Conservation (phyloP, 1,140 invertebrate species). For the Trissolcus basalis region DNA sequence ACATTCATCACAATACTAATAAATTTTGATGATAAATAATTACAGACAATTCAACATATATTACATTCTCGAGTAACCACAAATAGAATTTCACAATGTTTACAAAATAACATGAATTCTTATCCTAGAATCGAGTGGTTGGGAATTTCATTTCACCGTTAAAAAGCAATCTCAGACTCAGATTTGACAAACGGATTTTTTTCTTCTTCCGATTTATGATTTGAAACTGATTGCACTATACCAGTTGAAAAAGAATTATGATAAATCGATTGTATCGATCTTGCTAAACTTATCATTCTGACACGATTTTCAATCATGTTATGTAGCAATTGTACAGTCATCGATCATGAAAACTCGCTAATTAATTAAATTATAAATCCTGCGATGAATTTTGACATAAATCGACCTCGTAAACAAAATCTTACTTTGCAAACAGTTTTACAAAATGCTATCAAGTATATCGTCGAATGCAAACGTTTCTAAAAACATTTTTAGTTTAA, state of each 20-base stretch:
- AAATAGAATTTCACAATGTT: no score
- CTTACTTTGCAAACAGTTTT: neutral
- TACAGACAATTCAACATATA: no score
- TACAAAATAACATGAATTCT: no score
- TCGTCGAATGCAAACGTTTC: neutral
- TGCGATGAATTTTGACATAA: neutral
- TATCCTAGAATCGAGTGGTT: no score
- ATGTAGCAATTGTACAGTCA: neutral
- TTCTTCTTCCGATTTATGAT: no score
- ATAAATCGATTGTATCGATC: neutral
- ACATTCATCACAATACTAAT: neutral
- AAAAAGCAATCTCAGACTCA: neutral
- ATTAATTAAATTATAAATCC: neutral
- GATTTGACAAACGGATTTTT: neutral
- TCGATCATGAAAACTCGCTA: neutral
- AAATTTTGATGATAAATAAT: no score
- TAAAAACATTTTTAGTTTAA: neutral
- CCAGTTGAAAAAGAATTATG: no score
- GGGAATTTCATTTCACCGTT: no score
- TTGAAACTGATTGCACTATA: no score
- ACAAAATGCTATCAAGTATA: conserved; percentile 8
- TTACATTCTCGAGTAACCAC: no score
- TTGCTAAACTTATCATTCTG: neutral
- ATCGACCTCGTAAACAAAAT: conserved; percentile 1
- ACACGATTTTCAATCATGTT: neutral